Base-by-base conservation (phyloP, 2,888 invertebrate genomes). In the Drepana falcataria region DNA sequence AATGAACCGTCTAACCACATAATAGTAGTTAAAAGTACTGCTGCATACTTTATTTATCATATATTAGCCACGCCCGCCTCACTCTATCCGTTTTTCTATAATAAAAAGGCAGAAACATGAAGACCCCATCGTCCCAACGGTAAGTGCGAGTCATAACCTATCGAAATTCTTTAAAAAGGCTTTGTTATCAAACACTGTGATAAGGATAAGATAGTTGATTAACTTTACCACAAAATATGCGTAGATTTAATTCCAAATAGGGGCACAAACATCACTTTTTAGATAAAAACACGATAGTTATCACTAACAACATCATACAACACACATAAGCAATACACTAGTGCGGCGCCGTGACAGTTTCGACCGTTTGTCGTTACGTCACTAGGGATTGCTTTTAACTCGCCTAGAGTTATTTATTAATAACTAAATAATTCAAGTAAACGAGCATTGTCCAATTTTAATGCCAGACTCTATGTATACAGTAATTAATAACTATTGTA, bases 221-320 rank as follows among this genome's bases (percentile, higher is more conserved):
- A 75, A 81, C 76, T 77, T 87, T 90, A 91, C 90, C 90, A 88
- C 83, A 79, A 82, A 79, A 83, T 78, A 81, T 68, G 71, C 68
- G 76, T 75, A 77, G 78, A 82, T 85, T 83, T 81, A 79, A 71
- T 74, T 76, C 77, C 75, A 84, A 77, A 82, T 72, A 83, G 82
- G 70, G 76, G 75, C 80, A 81, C 79, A 85, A 85, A 82, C 86
- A 87, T 83, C 82, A 86, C 82, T 85, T 83, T 87, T 87, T 86
- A 80, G 89, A 87, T 91, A 90, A 91, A 91, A 90, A 91, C 90
- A 90, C 86, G 83, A 87, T 80, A 85, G 81, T 82, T 83, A 86
- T 83, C 85, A 87, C 82, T 85, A 84, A 87, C 83, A 86, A 81
- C 73, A 72, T 68, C 67, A 67, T 63, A 67, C 73, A 77, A 75